Base-by-base conservation (phyloP, 2,797 vertebrate species). In the Moxostoma hubbsi region DNA sequence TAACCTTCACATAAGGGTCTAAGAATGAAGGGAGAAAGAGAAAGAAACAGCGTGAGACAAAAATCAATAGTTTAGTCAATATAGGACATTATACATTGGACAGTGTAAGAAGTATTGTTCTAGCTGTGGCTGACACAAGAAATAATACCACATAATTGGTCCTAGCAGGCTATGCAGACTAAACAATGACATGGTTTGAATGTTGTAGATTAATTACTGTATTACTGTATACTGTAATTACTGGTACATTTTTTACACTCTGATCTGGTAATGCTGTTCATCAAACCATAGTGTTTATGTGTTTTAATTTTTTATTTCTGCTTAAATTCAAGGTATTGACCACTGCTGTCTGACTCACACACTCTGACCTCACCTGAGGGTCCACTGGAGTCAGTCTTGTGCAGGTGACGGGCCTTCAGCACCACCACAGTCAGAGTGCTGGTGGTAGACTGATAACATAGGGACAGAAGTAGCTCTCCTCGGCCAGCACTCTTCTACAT, bases 1-100 rank as follows among this genome's bases (percentile, higher is more conserved):
- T 99, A 73, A 99, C 96, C 93, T 99, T 99, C 73, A 99, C 97
- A 0, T 98, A 99, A 0, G 97, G 96, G 86, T 99, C 97, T 98
- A 88, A 11, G 91, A 84, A 50, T 54, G 65, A 75, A 62, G 79
- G 10, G 87, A 18, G 9, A 81, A 43, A 77, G 45, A 67, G 47
- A 58, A 43, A 67, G 47, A 12, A 49, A 74, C 4, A 24, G 55
- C 12, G 24, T 47, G 58, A 70, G 58, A 78, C 66, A 54, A 49
- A 78, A 82, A 92, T 92, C 88, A 78, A 90, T 92, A 85, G 9
- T 1, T 65, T 8, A 53, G 86, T 89, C 79, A 2, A 90, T 87
- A n/a, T 51, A 10, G 72, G 87, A 89, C 85, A 86, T 83, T 79
- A 88, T 84, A 80, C 77, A 83, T 88, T 79, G 75, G 70, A 75